phyloP scores from a whole-genome alignment of 2,113 vertebrate species.

The Lagopus leucura region DNA sequence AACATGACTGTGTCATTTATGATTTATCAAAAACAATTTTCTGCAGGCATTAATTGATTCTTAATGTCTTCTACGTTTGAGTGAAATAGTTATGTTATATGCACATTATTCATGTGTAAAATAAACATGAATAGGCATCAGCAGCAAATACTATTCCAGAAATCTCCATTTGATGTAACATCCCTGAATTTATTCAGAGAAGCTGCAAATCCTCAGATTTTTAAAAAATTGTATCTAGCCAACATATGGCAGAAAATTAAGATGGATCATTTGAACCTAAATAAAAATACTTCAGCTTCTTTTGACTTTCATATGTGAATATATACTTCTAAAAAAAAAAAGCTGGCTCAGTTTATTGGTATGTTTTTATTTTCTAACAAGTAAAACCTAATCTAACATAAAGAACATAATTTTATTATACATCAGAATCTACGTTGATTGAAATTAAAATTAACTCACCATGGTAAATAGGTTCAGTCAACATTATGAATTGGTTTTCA shows the following conservation, averaged over 20 bases:
- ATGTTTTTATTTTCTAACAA: background rate
- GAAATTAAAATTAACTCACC: conserved; percentile 20
- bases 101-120: background rate
- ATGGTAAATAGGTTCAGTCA: background rate
- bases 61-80: background rate
- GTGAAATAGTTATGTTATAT: background rate
- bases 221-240: background rate
- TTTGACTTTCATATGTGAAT: background rate
- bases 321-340: background rate
- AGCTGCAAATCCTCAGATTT: background rate
- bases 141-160: background rate
- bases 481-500: background rate
- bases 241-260: background rate
- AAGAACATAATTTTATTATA: conserved; percentile 13
- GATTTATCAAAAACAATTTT: background rate
- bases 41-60: background rate
- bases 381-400: conserved; percentile 4
- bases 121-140: background rate
- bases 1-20: background rate
- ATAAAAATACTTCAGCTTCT: background rate
- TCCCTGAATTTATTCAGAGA: background rate
- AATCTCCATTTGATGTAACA: background rate
- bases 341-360: background rate
- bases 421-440: background rate
- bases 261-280: background rate